A percentile compares a stretch with the other conserved stretches of the same genome.
These are phyloP conservation scores for Carassius carassius DNA, from an alignment of 2,113 vertebrate genomes.

Conservation along the genomic window DNA sequence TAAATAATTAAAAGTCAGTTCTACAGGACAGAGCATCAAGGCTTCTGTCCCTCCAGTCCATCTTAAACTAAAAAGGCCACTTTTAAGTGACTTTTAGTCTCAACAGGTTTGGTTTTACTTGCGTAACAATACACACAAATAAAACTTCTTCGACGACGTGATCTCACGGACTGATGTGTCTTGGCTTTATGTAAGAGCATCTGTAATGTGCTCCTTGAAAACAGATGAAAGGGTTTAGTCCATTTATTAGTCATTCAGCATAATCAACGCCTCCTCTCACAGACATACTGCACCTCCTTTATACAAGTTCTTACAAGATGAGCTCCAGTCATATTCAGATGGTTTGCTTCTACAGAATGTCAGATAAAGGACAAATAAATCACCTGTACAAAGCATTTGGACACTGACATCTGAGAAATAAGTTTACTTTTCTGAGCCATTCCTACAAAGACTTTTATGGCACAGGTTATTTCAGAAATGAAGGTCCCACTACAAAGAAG, in stretches of 20 bases:
- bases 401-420: neutral
- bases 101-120: neutral
- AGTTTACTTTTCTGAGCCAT: neutral
- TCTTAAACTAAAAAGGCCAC: neutral
- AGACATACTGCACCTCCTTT: neutral
- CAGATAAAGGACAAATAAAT: neutral
- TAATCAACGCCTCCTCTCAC: neutral
- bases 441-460: neutral
- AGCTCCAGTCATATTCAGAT: neutral
- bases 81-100: neutral
- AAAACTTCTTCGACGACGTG: neutral
- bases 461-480: neutral
- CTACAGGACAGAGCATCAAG: neutral
- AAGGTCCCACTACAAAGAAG: neutral
- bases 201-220: constrained; percentile 8
- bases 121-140: neutral
- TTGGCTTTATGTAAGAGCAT: neutral
- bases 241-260: constrained; percentile 15
- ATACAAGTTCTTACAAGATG: neutral
- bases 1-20: neutral
- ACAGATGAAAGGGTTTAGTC: constrained; percentile 18
- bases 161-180: neutral
- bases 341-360: neutral
- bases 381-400: neutral
- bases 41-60: neutral